Conservation (phyloP, 2,888 invertebrate genomes). For the Pantelozetes paolii region DNA sequence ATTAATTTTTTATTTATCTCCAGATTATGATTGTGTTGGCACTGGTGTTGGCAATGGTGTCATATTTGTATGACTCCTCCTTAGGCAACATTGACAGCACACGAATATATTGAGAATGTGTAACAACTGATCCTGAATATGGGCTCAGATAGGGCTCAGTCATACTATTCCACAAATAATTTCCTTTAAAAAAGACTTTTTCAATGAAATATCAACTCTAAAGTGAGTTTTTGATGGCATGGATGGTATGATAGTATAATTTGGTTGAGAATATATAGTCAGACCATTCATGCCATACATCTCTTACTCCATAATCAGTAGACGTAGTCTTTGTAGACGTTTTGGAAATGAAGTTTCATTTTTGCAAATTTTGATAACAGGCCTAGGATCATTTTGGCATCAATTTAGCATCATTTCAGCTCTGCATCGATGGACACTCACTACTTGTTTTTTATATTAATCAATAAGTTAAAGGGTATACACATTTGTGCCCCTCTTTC, state of each 20-base stretch:
- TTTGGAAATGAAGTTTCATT: constrained; percentile 9
- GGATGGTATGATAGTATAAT: constrained; percentile 5
- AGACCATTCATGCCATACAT: constrained; percentile 4
- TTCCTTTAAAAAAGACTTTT: constrained; percentile 21
- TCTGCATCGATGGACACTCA: constrained; percentile 25
- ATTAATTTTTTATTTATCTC: constrained; percentile 26
- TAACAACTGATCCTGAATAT: background rate
- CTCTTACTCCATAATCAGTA: constrained; percentile 11
- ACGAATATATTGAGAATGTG: constrained; percentile 11
- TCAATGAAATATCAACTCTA: constrained; percentile 28
- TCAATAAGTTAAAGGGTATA: constrained; percentile 25
- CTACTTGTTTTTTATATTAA: constrained; percentile 4
- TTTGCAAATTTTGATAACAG: constrained; percentile 21
- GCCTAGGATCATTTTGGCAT: constrained; percentile 11
- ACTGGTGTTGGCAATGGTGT: constrained; percentile 7
- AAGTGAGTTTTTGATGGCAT: constrained; percentile 18
- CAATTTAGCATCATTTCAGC: background rate
- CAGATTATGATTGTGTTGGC: background rate
- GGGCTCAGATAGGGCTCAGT: too few species aligned
- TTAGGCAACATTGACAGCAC: constrained; percentile 7
- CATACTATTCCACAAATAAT: constrained; percentile 27
- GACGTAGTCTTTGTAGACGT: background rate
- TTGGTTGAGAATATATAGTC: constrained; percentile 15
- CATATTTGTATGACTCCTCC: background rate
- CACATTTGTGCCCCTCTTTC: background rate